phyloP scores from a whole-genome alignment of 92 coral and sea anemone genomes.

The Phenganax marumi region DNA sequence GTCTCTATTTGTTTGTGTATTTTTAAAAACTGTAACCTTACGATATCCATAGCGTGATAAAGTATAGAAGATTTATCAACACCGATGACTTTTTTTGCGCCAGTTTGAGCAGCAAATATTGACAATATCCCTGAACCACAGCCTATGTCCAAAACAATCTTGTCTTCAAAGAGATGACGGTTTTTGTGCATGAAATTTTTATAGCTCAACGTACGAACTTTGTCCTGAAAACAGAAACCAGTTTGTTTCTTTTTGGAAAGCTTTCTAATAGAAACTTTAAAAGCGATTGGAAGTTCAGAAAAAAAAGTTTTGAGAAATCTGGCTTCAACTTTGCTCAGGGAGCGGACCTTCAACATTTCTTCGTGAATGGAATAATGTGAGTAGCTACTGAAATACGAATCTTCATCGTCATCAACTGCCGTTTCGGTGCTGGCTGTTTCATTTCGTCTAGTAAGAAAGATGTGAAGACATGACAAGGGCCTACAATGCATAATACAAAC shows the following conservation, averaged over 20 bases:
- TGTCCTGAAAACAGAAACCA: slow-evolving; percentile 62
- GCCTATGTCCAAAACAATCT: slow-evolving; percentile 89
- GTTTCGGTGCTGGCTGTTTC: not conserved
- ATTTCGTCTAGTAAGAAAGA: not conserved
- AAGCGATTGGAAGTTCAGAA: not conserved
- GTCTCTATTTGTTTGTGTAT: too few relatives aligned
- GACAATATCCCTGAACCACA: slow-evolving; percentile 98
- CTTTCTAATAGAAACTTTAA: not conserved
- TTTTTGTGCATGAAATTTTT: slow-evolving; percentile 77
- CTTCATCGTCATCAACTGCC: slow-evolving; percentile 62
- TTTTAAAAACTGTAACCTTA: slow-evolving; percentile 54
- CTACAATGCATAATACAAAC: not conserved
- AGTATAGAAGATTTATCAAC: slow-evolving; percentile 93
- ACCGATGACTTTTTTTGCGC: slow-evolving; percentile 88
- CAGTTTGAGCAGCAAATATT: slow-evolving; percentile 97
- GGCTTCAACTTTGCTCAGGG: not conserved
- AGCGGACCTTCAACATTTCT: slow-evolving; percentile 87
- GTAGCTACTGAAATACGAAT: slow-evolving; percentile 83
- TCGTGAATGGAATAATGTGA: slow-evolving; percentile 94
- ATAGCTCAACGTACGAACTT: slow-evolving; percentile 86
- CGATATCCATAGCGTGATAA: slow-evolving; percentile 96
- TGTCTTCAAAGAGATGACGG: slow-evolving; percentile 73
- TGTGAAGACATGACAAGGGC: not conserved
- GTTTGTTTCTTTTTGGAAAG: not conserved
- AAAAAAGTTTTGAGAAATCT: not conserved